These are phyloP conservation scores for Molossus molossus DNA, from an alignment of 2,797 vertebrate species.

Conservation along the genomic window DNA sequence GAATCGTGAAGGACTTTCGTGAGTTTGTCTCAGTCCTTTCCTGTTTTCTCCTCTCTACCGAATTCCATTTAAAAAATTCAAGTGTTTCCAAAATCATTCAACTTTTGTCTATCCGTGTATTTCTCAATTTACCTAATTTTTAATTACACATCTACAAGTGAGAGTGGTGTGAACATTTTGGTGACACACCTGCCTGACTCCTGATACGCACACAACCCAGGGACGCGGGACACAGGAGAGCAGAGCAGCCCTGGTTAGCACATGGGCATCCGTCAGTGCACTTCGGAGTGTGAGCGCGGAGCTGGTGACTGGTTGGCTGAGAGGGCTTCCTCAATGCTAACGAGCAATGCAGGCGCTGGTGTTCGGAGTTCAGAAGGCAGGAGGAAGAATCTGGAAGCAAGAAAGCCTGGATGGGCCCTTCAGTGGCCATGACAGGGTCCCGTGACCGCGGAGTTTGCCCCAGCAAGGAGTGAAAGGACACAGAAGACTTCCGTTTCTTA, in stretches of 20 bases:
- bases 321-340: not conserved
- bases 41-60: not conserved
- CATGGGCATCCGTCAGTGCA: no score
- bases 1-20: not conserved
- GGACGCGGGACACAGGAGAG: not conserved
- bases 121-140: not conserved
- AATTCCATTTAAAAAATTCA: not conserved
- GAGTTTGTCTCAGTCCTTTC: not conserved
- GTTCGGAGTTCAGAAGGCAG: not conserved
- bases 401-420: no score
- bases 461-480: not conserved
- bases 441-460: not conserved
- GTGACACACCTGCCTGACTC: not conserved
- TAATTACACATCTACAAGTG: not conserved
- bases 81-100: not conserved
- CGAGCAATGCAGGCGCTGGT: not conserved
- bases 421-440: not conserved
- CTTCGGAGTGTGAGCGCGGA: not conserved
- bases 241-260: no score
- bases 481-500: not conserved
- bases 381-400: not conserved
- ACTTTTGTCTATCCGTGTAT: not conserved
- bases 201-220: not conserved
- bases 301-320: not conserved
- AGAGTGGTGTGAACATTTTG: not conserved